A percentile compares a stretch with the other conserved stretches of the same genome.
These are phyloP conservation scores for Reticulitermes lucifugus DNA, from an alignment of 2,888 invertebrate genomes.

Conservation along the genomic window DNA sequence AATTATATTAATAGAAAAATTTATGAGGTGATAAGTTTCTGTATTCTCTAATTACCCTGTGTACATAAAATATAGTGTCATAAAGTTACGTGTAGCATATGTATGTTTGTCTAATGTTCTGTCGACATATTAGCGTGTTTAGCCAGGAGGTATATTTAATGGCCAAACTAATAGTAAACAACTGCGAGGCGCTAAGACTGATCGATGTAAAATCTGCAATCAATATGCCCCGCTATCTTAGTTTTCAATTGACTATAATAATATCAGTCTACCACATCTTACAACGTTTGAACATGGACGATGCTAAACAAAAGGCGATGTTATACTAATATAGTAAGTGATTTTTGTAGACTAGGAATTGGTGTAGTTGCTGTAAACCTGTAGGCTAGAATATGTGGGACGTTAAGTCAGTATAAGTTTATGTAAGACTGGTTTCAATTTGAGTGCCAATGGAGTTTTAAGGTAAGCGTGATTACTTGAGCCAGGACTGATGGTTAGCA, in stretches of 20 bases:
- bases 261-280: conserved; percentile 2
- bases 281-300: background rate
- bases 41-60: too few relatives aligned
- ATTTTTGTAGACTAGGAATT: background rate
- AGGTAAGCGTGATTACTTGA: conserved; percentile 7
- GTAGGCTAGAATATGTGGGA: background rate
- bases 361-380: conserved; percentile 32
- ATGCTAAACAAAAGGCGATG: conserved; percentile 40
- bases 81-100: background rate
- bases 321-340: conserved; percentile 37
- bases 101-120: background rate
- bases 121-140: background rate
- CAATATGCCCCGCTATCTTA: conserved; percentile 26
- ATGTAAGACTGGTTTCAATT: background rate
- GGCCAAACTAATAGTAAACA: background rate
- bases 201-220: background rate
- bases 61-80: too few relatives aligned
- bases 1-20: too few relatives aligned
- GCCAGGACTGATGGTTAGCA: conserved; percentile 12
- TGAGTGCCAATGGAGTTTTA: background rate
- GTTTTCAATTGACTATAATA: conserved; percentile 34
- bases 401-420: background rate
- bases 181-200: background rate
- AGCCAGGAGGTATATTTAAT: background rate
- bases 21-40: too few relatives aligned